A percentile compares a stretch with the other conserved stretches of the same genome.
These are phyloP conservation scores for Zaprionus bogoriensis DNA, from an alignment of 2,888 invertebrate genomes.

Conservation along the genomic window DNA sequence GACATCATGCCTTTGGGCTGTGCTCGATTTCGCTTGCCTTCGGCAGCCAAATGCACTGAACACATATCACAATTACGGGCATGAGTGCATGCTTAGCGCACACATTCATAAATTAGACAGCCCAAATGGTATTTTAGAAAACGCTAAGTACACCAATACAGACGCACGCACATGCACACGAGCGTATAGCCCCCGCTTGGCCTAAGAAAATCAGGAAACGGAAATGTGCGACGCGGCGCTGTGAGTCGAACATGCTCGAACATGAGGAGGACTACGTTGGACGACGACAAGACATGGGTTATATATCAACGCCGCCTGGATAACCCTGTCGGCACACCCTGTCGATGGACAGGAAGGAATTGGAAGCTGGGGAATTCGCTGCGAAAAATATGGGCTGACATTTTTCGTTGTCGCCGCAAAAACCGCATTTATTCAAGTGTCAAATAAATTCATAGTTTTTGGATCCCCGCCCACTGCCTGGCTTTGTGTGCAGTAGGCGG, in stretches of 20 bases:
- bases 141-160: conserved; percentile 56
- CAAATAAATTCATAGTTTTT: conserved; percentile 80
- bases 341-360: conserved; percentile 16
- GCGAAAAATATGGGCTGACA: conserved; percentile 67
- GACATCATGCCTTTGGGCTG: conserved; percentile 58
- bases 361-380: conserved; percentile 20
- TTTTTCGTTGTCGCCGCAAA: conserved; percentile 70
- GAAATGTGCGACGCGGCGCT: conserved; percentile 74
- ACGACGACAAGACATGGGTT: conserved; percentile 56
- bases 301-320: conserved; percentile 49
- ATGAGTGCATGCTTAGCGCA: conserved; percentile 55
- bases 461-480: conserved; percentile 9
- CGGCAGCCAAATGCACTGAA: conserved; percentile 49
- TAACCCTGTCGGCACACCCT: conserved; percentile 29
- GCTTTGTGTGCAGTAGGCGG: conserved; percentile 13
- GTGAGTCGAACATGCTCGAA: conserved; percentile 73
- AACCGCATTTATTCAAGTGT: conserved; percentile 81
- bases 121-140: conserved; percentile 64
- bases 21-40: conserved; percentile 28
- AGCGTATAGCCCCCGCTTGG: conserved; percentile 4
- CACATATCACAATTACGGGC: conserved; percentile 68
- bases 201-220: conserved; percentile 72
- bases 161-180: conserved; percentile 16
- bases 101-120: conserved; percentile 69
- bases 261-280: conserved; percentile 28